A percentile compares a stretch with the other conserved stretches of the same genome.
Conservation (phyloP, 1,140 invertebrate species). For the Coelopa frigida region DNA sequence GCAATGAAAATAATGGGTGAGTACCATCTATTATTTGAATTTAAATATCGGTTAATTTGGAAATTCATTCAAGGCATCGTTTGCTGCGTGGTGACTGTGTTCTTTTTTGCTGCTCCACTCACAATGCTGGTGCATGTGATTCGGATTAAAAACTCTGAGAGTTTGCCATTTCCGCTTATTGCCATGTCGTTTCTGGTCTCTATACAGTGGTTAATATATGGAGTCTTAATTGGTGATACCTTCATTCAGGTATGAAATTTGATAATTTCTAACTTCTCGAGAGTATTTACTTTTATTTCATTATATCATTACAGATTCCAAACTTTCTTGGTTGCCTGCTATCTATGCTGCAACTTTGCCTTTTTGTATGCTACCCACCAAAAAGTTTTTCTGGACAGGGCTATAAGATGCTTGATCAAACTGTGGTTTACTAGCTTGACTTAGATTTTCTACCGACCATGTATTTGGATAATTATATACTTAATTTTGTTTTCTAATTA, state of each 20-base stretch:
- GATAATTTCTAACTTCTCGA: constrained; percentile 2
- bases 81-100: constrained; percentile 62
- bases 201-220: constrained; percentile 68
- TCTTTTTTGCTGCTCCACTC: constrained; percentile 73
- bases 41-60: constrained; percentile 15
- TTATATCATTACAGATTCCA: constrained; percentile 51
- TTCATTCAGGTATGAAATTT: constrained; percentile 58
- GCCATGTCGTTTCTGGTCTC: constrained; percentile 66
- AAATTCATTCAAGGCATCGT: constrained; percentile 51
- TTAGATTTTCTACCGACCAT: no score
- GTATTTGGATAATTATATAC: no score
- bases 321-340: constrained; percentile 65
- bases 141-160: constrained; percentile 64
- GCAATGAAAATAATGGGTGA: constrained; percentile 33
- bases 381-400: constrained; percentile 41
- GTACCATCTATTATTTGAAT: constrained; percentile 15
- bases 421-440: constrained; percentile 24
- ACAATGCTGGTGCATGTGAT: constrained; percentile 69
- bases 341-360: constrained; percentile 57
- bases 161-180: constrained; percentile 72
- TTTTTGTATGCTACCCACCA: constrained; percentile 63
- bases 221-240: constrained; percentile 58
- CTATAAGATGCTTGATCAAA: constrained; percentile 37
- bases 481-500: no score
- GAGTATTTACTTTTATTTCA: constrained; percentile 6